Percentiles rank a stretch among this genome's conserved stretches.
Conservation (phyloP, 2,797 vertebrate species). For the Hyperoplus immaculatus region DNA sequence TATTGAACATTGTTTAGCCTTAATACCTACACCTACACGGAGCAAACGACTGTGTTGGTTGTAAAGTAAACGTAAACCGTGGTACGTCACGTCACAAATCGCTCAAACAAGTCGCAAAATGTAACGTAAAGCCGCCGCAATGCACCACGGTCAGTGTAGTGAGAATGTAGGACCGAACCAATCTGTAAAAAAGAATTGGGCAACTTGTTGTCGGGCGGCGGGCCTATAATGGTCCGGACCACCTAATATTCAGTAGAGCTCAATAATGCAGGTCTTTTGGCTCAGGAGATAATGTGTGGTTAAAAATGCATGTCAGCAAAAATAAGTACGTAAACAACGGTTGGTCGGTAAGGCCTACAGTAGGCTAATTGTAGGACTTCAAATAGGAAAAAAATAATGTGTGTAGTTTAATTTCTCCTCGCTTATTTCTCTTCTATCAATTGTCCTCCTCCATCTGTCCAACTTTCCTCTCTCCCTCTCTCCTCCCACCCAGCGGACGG, state of each 20-base stretch:
- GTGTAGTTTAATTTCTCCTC: not conserved
- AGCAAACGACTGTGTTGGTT: accelerated
- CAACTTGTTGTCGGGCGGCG: not conserved
- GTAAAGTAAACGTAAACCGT: not conserved
- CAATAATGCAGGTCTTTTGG: slow-evolving; percentile 1
- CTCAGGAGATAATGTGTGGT: not conserved
- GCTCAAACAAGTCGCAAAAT: slow-evolving; percentile 45
- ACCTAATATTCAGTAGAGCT: not conserved
- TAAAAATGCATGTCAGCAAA: not conserved
- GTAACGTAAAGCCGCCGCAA: slow-evolving; percentile 34
- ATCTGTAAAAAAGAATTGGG: not conserved
- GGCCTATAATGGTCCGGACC: too few species aligned
- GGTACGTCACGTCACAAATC: not conserved
- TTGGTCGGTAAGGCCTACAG: too few species aligned
- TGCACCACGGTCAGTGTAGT: slow-evolving; percentile 61
- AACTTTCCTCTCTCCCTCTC: slow-evolving; percentile 39
- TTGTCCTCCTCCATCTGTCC: slow-evolving; percentile 40
- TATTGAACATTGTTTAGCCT: slow-evolving; percentile 82
- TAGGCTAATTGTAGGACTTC: accelerated
- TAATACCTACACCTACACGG: not conserved
- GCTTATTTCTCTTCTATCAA: slow-evolving; percentile 18
- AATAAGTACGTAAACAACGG: not conserved
- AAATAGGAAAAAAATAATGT: not conserved
- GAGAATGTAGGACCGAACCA: accelerated
- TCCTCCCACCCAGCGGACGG: slow-evolving; percentile 63